Base-by-base conservation (phyloP, 2,797 vertebrate species). In the Anguilla marmorata region DNA sequence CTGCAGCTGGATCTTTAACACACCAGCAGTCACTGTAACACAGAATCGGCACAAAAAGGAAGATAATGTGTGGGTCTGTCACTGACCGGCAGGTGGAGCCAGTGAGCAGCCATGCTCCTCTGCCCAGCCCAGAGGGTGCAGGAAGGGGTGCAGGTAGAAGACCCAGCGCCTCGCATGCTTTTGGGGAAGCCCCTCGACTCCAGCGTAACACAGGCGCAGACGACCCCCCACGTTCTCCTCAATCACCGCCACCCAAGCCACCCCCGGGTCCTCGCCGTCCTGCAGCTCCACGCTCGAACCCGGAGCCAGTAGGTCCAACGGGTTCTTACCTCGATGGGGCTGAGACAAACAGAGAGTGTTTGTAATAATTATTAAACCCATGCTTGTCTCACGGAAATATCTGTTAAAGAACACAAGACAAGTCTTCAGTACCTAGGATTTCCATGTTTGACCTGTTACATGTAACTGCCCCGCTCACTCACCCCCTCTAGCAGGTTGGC, bases 101-200 rank as follows among this genome's bases (percentile, higher is more conserved):
- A 99, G 94, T 86, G 93, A 95, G 88, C 95, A 97, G 87, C 95
- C 95, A 0, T 97, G 96, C 27, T 97, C 96, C 93, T 95, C 93
- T 90, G 98, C 97, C 98, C 98, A 99, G 52, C 98, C 98, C 5
- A 98, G 95, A 83, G 98, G 96, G 94, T 99, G 98, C 90, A 99
- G 97, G 89, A 96, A 96, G 2, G 98, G 97, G 94, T 98, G 97
- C 92, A 99, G 95, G 93, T 99, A 99, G 94, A 98, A 99, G 2
- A 98, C 93, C 97, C 98, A 98, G 8, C 97, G 94, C 94, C 97
- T 96, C 16, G 96, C 92, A 19, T 96, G 95, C 63, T 95, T 95
- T 85, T 93, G 94, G n/a, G 97, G 96, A 66, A 95, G 95, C 66
- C 94, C 95, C 69, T 96, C 96, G 1, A 98, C 95, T 89, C 98